These are phyloP conservation scores for Tetraodon nigroviridis DNA, from an alignment of 2,113 vertebrate genomes.

Conservation along the genomic window DNA sequence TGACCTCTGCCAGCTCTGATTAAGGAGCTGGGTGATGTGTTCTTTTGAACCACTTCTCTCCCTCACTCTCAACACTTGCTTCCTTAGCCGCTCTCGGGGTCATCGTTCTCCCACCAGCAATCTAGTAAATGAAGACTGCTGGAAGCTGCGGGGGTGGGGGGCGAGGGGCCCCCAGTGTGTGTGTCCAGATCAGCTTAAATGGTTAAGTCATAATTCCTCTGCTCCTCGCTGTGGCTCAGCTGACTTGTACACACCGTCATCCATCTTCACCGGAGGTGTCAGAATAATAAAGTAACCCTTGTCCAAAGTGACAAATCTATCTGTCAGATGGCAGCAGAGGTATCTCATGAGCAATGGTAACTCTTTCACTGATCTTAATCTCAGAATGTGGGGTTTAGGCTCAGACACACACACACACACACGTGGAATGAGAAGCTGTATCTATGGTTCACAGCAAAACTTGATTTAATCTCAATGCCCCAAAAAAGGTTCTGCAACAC, in stretches of 20 bases:
- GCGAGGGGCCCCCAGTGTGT: constrained; percentile 28
- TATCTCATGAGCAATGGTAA: constrained; percentile 68
- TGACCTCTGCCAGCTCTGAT: constrained; percentile 90
- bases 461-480: neutral
- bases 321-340: constrained; percentile 66
- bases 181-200: constrained; percentile 12
- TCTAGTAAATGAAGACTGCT: constrained; percentile 64
- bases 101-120: constrained; percentile 62
- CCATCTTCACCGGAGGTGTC: constrained; percentile 46
- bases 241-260: constrained; percentile 4
- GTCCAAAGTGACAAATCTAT: constrained; percentile 65
- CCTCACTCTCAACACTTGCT: constrained; percentile 87
- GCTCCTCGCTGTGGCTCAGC: constrained; percentile 10
- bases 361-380: constrained; percentile 79
- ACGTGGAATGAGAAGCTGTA: constrained; percentile 11
- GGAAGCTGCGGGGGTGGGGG: constrained; percentile 26
- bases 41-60: constrained; percentile 86
- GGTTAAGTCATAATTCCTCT: constrained; percentile 20
- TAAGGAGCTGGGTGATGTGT: constrained; percentile 95
- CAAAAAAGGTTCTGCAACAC: neutral
- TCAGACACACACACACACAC: neutral
- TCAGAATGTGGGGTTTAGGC: constrained; percentile 81
- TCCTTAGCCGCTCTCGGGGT: constrained; percentile 85
- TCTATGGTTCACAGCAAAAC: neutral
- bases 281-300: constrained; percentile 60